Evolutionary conservation across 2,113 vertebrate species (phyloP).

Genomic region (Lepisosteus oculatus): DNA sequence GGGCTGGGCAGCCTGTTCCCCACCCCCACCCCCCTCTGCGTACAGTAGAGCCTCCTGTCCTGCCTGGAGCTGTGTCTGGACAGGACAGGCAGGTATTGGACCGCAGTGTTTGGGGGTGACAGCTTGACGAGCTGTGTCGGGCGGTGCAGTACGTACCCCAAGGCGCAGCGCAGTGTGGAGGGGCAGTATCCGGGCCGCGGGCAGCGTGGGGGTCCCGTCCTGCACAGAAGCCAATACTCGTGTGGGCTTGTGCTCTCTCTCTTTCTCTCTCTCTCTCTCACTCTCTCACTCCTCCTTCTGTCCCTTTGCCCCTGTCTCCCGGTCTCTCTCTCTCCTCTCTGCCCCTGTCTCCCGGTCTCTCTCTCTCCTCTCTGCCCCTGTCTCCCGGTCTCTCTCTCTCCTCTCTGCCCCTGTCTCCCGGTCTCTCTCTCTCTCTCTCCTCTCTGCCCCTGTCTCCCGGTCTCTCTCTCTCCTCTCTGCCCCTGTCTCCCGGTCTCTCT

Average conservation of each 20-base stretch:
- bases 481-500: too few species aligned
- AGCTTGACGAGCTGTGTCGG: not conserved
- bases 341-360: not conserved
- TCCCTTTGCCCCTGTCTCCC: not conserved
- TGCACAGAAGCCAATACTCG: not conserved
- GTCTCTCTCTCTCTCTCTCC: too few species aligned
- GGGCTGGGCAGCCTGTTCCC: too few species aligned
- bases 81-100: not conserved
- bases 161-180: not conserved
- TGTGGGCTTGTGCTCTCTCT: not conserved
- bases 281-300: not conserved
- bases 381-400: too few species aligned
- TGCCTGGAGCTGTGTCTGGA: too few species aligned
- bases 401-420: too few species aligned
- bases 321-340: constrained; percentile 11
- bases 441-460: too few species aligned
- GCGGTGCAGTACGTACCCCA: not conserved
- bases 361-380: not conserved
- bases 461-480: too few species aligned
- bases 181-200: too few species aligned
- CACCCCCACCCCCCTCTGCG: too few species aligned
- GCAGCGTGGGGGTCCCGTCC: too few species aligned
- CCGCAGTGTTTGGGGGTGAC: not conserved
- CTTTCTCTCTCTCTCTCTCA: not conserved
- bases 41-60: too few species aligned